These are phyloP conservation scores for Copidosoma aretas DNA, from an alignment of 2,888 invertebrate species.

Conservation along the genomic window DNA sequence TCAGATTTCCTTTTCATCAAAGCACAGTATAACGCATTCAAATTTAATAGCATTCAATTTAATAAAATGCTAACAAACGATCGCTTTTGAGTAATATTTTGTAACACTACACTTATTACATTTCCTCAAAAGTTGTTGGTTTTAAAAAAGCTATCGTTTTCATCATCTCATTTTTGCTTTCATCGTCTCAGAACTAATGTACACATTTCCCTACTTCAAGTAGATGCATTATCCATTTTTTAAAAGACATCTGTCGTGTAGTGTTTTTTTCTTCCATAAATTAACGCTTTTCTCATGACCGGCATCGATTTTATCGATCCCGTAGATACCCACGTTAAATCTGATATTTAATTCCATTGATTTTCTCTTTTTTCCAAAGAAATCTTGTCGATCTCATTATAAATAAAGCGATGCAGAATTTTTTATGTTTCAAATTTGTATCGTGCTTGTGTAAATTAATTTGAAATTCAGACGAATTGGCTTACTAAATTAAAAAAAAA, in stretches of 20 bases:
- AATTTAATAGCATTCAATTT: conserved; percentile 11
- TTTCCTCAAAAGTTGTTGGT: not conserved
- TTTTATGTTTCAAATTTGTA: not conserved
- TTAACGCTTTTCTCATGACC: conserved; percentile 25
- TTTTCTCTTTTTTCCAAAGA: conserved; percentile 13
- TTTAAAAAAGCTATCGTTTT: conserved; percentile 28
- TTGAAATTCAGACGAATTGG: conserved; percentile 11
- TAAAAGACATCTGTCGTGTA: conserved; percentile 15
- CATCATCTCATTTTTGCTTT: conserved; percentile 44
- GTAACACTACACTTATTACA: conserved; percentile 32
- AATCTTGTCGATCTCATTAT: not conserved
- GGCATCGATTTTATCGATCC: conserved; percentile 23
- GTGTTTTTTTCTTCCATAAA: conserved; percentile 15
- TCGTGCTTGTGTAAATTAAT: conserved; percentile 13
- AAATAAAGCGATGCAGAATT: not conserved
- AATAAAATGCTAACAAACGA: conserved; percentile 47
- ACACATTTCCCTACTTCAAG: conserved; percentile 26
- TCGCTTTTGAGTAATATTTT: conserved; percentile 38
- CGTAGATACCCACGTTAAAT: conserved; percentile 13
- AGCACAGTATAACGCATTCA: conserved; percentile 32
- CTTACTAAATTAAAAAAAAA: conserved; percentile 21
- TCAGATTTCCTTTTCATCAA: conserved; percentile 33
- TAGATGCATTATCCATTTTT: conserved; percentile 28
- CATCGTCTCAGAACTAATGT: conserved; percentile 27
- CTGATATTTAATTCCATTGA: conserved; percentile 5